Conservation (phyloP, 2,113 vertebrate genomes). For the Isurus oxyrinchus region DNA sequence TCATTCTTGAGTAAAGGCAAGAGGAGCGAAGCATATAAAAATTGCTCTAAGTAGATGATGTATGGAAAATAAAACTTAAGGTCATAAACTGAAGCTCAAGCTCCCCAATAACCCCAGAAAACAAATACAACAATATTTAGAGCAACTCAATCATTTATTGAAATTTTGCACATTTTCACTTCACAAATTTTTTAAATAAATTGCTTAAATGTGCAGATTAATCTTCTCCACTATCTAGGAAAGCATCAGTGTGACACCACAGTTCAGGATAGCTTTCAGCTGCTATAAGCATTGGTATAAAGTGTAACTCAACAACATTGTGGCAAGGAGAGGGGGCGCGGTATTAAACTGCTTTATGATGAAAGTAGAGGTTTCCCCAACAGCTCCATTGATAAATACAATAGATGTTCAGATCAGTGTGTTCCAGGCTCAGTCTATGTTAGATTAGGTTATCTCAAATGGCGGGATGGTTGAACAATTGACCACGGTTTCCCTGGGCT, state of each 20-base stretch:
- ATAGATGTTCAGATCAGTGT: neutral
- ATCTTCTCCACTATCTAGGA: neutral
- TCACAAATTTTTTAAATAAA: neutral
- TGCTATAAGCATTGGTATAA: neutral
- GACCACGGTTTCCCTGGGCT: neutral
- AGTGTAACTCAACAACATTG: neutral
- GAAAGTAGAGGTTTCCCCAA: neutral
- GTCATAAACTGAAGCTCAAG: neutral
- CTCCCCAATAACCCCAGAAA: neutral
- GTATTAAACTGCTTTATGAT: neutral
- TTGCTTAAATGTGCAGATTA: neutral
- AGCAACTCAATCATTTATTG: neutral
- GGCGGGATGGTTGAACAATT: neutral
- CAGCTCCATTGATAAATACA: neutral
- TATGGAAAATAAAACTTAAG: neutral
- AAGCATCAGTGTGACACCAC: neutral
- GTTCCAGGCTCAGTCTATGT: neutral
- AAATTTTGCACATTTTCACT: neutral
- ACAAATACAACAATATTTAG: neutral
- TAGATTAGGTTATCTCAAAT: neutral
- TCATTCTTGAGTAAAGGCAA: too few species aligned
- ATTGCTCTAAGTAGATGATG: neutral
- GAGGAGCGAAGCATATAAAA: neutral
- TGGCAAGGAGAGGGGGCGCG: neutral
- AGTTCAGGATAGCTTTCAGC: neutral